Evolutionary conservation across 2,113 vertebrate species (phyloP).

Genomic region (Leptobrachium leishanense): DNA sequence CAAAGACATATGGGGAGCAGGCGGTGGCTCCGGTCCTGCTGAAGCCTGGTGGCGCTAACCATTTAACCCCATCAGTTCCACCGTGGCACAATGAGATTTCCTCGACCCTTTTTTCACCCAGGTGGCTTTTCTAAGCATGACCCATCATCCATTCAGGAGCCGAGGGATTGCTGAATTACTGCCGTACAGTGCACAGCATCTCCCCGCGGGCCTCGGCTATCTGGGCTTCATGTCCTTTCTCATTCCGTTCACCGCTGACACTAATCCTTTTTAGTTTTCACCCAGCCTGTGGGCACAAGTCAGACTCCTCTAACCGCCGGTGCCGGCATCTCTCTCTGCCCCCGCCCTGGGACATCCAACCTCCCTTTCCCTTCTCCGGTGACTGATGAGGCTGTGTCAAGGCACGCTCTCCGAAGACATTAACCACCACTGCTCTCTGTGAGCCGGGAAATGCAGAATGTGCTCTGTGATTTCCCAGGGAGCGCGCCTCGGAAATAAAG

Average conservation of each 20-base stretch:
- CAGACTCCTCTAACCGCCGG: constrained; percentile 1
- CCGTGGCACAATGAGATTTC: too few species aligned
- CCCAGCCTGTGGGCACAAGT: constrained; percentile 18
- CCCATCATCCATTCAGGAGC: neutral
- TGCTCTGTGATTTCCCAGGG: constrained; percentile 15
- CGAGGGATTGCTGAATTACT: neutral
- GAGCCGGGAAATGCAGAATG: constrained; percentile 1
- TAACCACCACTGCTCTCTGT: constrained; percentile 1
- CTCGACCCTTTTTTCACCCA: neutral
- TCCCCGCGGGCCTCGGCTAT: neutral
- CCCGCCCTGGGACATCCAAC: constrained; percentile 1
- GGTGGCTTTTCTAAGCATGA: neutral
- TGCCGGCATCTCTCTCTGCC: neutral
- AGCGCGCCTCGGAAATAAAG: neutral
- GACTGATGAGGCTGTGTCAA: constrained; percentile 20
- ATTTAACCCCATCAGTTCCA: too few species aligned
- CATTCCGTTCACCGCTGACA: constrained; percentile 13
- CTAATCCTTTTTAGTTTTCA: constrained; percentile 24
- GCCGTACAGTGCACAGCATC: neutral
- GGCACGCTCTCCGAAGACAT: constrained; percentile 8
- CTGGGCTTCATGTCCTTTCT: constrained; percentile 15
- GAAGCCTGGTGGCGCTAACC: too few species aligned
- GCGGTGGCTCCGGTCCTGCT: too few species aligned
- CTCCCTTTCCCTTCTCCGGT: neutral
- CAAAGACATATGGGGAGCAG: too few species aligned